Evolutionary conservation across 2,888 invertebrate genomes (phyloP).

Genomic region (Auanema sp.): DNA sequence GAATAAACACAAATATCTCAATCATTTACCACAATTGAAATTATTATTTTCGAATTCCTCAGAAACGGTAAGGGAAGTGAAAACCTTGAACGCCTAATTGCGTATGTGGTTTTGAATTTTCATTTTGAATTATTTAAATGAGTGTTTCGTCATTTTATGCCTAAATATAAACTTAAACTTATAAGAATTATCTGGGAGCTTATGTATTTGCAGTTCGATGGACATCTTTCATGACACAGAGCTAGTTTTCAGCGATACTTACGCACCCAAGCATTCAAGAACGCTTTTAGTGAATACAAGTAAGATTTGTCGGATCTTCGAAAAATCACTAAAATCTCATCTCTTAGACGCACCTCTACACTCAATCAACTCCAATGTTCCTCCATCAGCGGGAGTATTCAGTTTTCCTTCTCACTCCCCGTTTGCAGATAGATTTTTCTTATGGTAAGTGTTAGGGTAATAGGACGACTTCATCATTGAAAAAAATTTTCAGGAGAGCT

Average conservation of each 20-base stretch:
- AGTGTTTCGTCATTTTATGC: too few relatives aligned
- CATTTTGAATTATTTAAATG: too few relatives aligned
- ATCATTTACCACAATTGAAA: too few relatives aligned
- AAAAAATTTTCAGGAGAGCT: slow-evolving; percentile 46
- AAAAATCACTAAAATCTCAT: background rate
- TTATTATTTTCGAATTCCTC: too few relatives aligned
- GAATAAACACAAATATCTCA: too few relatives aligned
- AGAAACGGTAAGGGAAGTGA: too few relatives aligned
- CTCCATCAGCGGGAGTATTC: slow-evolving; percentile 48
- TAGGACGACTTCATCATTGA: background rate
- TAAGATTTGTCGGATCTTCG: slow-evolving; percentile 19
- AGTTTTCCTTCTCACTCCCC: slow-evolving; percentile 34
- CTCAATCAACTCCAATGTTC: slow-evolving; percentile 36
- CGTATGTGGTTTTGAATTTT: too few relatives aligned
- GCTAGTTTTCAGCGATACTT: slow-evolving; percentile 27
- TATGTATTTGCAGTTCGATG: slow-evolving; percentile 19
- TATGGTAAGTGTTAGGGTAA: slow-evolving; percentile 39
- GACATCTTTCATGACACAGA: slow-evolving; percentile 37
- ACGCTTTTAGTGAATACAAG: slow-evolving; percentile 47
- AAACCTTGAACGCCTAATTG: too few relatives aligned
- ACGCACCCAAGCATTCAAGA: slow-evolving; percentile 28
- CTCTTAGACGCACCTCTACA: slow-evolving; percentile 54
- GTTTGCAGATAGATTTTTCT: slow-evolving; percentile 49
- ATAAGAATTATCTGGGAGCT: too few relatives aligned
- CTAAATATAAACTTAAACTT: too few relatives aligned